Base-by-base conservation (phyloP, 2,113 vertebrate species). In the Callocephalon fimbriatum region DNA sequence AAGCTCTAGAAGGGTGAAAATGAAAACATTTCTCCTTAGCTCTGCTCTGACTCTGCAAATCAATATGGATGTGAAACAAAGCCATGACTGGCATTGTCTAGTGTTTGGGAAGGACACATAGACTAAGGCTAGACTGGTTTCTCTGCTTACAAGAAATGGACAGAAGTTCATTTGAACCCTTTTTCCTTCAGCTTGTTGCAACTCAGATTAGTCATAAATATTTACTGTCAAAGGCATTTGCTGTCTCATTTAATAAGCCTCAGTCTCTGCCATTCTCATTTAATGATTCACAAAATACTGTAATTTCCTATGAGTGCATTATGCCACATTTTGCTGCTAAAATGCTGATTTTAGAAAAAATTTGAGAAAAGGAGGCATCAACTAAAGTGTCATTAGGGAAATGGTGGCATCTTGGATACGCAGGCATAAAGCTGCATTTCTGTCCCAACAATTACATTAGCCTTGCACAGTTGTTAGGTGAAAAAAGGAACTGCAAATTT, bases 211-310 rank as follows among this genome's bases (percentile, higher is more conserved):
- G 50, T 42, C 2, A 29, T 90, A 94, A 96, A 89, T 95, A 91
- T 92, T 95, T 96, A 80, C 31, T 35, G 23, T 62, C 26, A 27
- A 58, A 80, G 50, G 35, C 38, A 80, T 59, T 62, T 93, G 20
- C 72, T 83, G 68, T 76, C 75, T 54, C 35, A 22, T 26, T 59
- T 76, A 88, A 87, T 93, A 74, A 93, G 88, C 68, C 29, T 94
- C 75, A 31, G 9, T 92, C 44, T 82, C 62, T 88, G 42, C 54
- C 51, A 12, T 77, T 83, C 61, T 88, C 35, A 56, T 83, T 90
- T 86, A 90, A 88, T 67, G 88, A 94, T 94, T 90, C 90, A 90
- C 94, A 93, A 91, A 95, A 86, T 44, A 77, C 12, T 80, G 42
- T 77, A 25, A 86, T 93, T 86, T 73, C 47, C 35, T 88, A 21